Percentiles rank a stretch among this genome's conserved stretches.
Conservation (phyloP, 2,888 invertebrate species). For the Nemoura dubitans region DNA sequence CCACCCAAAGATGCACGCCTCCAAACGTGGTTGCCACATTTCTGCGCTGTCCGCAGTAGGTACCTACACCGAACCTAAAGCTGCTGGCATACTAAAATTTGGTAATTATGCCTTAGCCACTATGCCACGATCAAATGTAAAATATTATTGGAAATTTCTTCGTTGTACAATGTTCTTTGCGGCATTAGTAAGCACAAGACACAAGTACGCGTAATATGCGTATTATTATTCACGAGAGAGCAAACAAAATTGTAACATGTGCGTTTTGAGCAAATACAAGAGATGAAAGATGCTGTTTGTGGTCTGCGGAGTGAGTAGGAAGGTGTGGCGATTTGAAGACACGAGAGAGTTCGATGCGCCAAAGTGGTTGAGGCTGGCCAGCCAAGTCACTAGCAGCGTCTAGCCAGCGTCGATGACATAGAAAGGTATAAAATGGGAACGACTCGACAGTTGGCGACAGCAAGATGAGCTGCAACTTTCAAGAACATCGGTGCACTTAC, state of each 20-base stretch:
- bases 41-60: background rate
- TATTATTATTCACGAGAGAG: background rate
- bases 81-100: slow-evolving; percentile 14
- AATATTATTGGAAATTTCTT: slow-evolving; percentile 15
- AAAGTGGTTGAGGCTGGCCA: background rate
- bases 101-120: background rate
- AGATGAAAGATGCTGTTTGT: background rate
- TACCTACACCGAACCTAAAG: background rate
- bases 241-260: slow-evolving; percentile 27
- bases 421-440: background rate
- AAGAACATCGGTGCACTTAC: background rate
- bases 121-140: background rate
- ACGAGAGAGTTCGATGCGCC: background rate
- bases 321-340: background rate
- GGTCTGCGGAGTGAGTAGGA: background rate
- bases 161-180: background rate
- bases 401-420: background rate
- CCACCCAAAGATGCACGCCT: slow-evolving; percentile 32
- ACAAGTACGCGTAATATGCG: background rate
- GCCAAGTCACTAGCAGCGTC: background rate
- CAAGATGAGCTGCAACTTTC: background rate
- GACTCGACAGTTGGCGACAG: background rate
- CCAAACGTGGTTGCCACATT: slow-evolving; percentile 24
- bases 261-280: slow-evolving; percentile 20
- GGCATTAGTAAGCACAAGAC: background rate